Percentiles rank a stretch among this genome's conserved stretches.
phyloP scores from a whole-genome alignment of 2,888 invertebrate species.

The Omphaloscelis lunosa region DNA sequence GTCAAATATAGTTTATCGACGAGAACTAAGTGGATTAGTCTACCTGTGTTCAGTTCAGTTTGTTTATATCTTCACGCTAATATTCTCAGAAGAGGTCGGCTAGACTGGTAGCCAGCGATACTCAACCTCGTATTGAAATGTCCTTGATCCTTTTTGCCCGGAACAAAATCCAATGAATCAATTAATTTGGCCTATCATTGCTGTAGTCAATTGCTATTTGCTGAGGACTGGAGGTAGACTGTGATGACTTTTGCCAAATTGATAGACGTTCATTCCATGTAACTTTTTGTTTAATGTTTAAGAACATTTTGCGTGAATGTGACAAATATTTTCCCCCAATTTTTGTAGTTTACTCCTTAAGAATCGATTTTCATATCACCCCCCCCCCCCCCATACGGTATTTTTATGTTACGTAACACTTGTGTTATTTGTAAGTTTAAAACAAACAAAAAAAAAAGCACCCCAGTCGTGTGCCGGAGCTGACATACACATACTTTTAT shows the following conservation, averaged over 20 bases:
- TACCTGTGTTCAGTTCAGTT: background rate
- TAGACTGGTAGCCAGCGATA: background rate
- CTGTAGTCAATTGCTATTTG: background rate
- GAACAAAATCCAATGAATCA: background rate
- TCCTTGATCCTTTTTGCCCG: background rate
- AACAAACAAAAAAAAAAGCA: no score
- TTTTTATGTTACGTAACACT: no score
- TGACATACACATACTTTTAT: no score
- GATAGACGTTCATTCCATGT: background rate
- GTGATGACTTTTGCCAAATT: no score
- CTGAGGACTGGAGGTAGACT: no score
- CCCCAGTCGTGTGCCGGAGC: no score
- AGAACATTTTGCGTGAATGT: no score
- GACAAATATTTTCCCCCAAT: no score
- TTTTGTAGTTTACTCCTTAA: no score
- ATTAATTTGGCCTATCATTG: background rate
- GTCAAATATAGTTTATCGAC: constrained; percentile 37
- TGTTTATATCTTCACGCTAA: constrained; percentile 24
- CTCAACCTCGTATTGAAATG: background rate
- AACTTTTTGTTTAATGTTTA: background rate
- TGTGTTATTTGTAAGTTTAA: no score
- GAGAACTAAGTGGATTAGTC: constrained; percentile 44
- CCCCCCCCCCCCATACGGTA: no score
- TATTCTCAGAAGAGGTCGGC: background rate
- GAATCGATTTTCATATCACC: no score